A percentile compares a stretch with the other conserved stretches of the same genome.
Conservation (phyloP, 2,113 vertebrate genomes). For the Synodontis membranacea region DNA sequence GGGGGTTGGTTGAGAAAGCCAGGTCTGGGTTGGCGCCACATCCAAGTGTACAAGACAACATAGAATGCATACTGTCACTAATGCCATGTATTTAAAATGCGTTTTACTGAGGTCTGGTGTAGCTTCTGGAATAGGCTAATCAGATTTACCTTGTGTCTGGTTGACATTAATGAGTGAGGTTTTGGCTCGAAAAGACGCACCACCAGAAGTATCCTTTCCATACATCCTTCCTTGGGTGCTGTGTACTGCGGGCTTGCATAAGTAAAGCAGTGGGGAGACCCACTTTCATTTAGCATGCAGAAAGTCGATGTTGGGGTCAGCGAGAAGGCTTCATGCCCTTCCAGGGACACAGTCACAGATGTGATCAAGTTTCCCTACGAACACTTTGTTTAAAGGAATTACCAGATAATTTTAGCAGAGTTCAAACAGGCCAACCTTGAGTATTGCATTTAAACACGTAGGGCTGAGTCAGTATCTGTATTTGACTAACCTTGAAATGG, state of each 20-base stretch:
- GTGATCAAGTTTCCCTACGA: conserved; percentile 50
- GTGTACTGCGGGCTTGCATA: neutral
- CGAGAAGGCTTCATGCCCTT: conserved; percentile 60
- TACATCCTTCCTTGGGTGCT: neutral
- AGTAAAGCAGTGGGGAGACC: conserved; percentile 3
- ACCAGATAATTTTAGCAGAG: neutral
- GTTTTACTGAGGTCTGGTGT: neutral
- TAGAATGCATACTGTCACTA: neutral
- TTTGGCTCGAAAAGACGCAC: neutral
- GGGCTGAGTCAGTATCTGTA: too few species aligned
- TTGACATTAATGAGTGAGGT: conserved; percentile 3
- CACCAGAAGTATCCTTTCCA: neutral
- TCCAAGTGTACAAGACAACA: conserved; percentile 7
- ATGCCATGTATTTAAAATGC: neutral
- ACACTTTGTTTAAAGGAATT: conserved; percentile 21
- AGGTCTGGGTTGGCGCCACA: neutral
- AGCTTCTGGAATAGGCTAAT: neutral
- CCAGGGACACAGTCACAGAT: conserved; percentile 62
- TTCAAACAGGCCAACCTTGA: neutral
- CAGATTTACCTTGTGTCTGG: neutral
- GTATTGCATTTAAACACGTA: neutral
- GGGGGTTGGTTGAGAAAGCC: neutral
- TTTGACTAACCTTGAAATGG: neutral
- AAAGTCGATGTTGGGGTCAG: conserved; percentile 56
- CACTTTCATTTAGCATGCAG: conserved; percentile 42